Evolutionary conservation across 1,140 invertebrate genomes (phyloP).

Genomic region (Diachasma alloeum): DNA sequence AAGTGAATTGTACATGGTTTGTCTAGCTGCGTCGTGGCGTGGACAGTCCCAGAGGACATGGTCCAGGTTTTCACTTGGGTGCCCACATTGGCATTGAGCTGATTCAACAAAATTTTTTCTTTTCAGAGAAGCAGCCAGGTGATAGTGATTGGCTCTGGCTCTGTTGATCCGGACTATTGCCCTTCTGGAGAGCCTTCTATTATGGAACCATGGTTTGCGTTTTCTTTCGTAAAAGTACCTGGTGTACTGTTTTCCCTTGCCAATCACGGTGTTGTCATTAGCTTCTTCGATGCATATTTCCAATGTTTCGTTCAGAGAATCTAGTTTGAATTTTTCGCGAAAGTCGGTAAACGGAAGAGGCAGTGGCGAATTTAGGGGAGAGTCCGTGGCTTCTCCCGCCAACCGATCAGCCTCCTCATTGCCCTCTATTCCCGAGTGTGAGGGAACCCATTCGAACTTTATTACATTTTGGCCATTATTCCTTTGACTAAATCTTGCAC

Average conservation of each 20-base stretch:
- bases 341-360: neutral
- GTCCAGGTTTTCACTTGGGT: neutral
- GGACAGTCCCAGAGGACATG: neutral
- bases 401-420: too few species aligned
- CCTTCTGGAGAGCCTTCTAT: neutral
- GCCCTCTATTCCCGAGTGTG: too few species aligned
- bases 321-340: neutral
- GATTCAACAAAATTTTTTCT: neutral
- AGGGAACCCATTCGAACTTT: conserved; percentile 4
- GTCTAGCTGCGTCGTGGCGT: neutral
- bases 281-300: neutral
- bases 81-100: neutral
- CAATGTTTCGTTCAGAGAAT: neutral
- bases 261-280: neutral
- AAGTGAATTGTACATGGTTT: neutral
- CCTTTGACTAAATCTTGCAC: neutral
- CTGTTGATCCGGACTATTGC: too few species aligned
- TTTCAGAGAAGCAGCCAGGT: too few species aligned
- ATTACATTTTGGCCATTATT: neutral
- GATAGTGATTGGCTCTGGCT: too few species aligned
- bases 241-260: neutral
- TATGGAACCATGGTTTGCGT: neutral
- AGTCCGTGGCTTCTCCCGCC: too few species aligned
- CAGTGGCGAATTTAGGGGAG: too few species aligned
- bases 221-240: neutral